These are phyloP conservation scores for Arctocebus calabarensis DNA, from an alignment of 2,797 vertebrate genomes.

Conservation along the genomic window DNA sequence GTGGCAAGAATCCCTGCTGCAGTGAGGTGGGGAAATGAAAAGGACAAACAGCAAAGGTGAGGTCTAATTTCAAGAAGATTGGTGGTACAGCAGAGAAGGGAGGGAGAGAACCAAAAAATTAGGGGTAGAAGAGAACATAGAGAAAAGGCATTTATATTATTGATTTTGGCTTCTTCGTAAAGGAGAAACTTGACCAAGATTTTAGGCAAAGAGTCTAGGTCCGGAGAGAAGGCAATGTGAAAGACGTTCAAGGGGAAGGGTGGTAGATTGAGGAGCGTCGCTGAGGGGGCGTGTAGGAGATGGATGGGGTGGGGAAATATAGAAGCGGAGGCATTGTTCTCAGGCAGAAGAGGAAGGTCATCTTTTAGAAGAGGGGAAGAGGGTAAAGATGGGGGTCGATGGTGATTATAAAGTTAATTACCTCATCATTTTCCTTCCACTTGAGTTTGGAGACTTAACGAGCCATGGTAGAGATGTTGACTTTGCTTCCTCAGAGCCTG, in stretches of 20 bases:
- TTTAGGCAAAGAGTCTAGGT: neutral
- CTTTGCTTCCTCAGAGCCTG: conserved; percentile 51
- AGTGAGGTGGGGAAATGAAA: neutral
- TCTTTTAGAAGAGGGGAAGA: neutral
- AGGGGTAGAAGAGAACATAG: neutral
- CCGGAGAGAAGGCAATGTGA: conserved; percentile 20
- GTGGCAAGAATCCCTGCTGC: neutral
- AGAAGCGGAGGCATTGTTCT: neutral
- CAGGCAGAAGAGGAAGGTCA: neutral
- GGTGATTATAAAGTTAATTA: conserved; percentile 69
- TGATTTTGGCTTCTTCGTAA: neutral
- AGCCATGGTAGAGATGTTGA: conserved; percentile 36
- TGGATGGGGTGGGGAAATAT: neutral
- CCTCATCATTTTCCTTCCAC: conserved; percentile 49
- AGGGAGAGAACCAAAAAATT: neutral
- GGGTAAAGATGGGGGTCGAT: neutral
- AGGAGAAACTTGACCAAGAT: neutral
- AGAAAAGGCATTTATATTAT: conserved; percentile 10
- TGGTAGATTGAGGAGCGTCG: neutral
- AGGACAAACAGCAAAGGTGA: neutral
- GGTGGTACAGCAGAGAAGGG: neutral
- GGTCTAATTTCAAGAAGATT: conserved; percentile 38
- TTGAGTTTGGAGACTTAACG: conserved; percentile 58
- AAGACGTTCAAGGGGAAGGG: neutral
- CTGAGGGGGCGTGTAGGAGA: neutral